Evolutionary conservation across 2,113 vertebrate genomes (phyloP), one percentile per base, ranked within the genome.

Genomic region (Herpailurus yagouaroundi): DNA sequence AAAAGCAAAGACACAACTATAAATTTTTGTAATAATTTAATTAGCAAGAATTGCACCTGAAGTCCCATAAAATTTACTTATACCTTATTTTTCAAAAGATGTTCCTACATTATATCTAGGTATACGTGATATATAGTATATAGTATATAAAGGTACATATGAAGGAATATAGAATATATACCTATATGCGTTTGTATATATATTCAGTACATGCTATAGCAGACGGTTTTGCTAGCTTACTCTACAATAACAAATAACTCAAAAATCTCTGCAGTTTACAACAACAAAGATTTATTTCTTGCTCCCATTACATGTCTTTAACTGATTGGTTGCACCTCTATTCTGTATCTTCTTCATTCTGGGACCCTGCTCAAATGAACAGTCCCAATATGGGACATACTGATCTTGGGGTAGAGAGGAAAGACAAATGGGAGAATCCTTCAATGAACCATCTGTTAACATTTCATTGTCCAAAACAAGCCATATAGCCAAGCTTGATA

Each of bases 11-110:
- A 33, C 3, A 85, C 19, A 63, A 41, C 29, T 89, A 85, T 45
- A 88, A 55, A 91, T 33, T 89, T 91, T 92, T 38, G 87, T 57
- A 82, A 88, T 69, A 79, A 82, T 73, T 94, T 94, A 93, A 94
- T 94, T 80, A 80, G 57, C 13, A 95, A 95, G 96, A 71, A 50
- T 55, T 92, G 36, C 11, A 57, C 55, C 92, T 91, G 14, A 31
- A 84, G 31, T 92, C 14, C 27, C 31, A 71, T 76, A 95, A 92
- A 92, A 38, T 69, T 2, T 86, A 93, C 14, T 45, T 73, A 92
- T 3, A 68, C 1, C 63, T 48, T 93, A 76, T 80, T 73, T 92
- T 83, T 96, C 33, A 87, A 93, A 92, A 94, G 19, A 73, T 68
- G 15, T 87, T 55, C 41, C 16, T 38, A 79, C 45, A 52, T 77